Evolutionary conservation across 2,888 invertebrate species (phyloP), one percentile per base, ranked within the genome.

Genomic region (Spisula subtruncata): DNA sequence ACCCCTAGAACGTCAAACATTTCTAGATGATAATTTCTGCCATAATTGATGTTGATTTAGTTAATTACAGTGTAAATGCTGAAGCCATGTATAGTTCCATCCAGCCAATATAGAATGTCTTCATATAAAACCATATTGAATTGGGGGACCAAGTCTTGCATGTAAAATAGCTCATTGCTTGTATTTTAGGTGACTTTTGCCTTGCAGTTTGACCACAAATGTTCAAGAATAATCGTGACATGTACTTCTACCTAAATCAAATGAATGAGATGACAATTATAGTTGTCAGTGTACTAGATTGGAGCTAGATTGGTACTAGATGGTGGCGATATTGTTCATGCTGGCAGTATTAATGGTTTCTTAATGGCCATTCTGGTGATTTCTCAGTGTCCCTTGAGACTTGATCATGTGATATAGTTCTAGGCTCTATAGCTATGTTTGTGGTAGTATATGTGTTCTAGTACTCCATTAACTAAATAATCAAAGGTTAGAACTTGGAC

Each of bases 261-360:
- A 75, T 75, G 75, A 75, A 75, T 75, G 5, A 0, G 75, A 14
- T 75, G 75, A 75, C 75, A 75, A 32, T 75, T 75, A 35, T 32
- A 75, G 32, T 0, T 75, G 75, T 32, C 35, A 75, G 75, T 5
- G 16, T 32, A 25, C n/a, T 75, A 18, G 75, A 35, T 32, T 41
- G 41, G 41, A 6, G 16, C n/a, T 75, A 18, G 75, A 35, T 32
- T n/a, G n/a, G 16, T 32, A 25, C n/a, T 75, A 18, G 75, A 35
- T 32, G 2, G 41, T 2, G n/a, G 16, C n/a, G 32, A 18, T 32
- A 35, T 32, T 18, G 75, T 75, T 75, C 29, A 75, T 35, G 29
- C 32, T 75, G 8, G 75, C 60, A 41, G 41, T 25, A 66, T 66
- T 66, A 25, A 66, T 66, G 25, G 20, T 20, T 66, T 10, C 25